phyloP scores from a whole-genome alignment of 2,888 invertebrate genomes.

The Drosophila trichaetosa region DNA sequence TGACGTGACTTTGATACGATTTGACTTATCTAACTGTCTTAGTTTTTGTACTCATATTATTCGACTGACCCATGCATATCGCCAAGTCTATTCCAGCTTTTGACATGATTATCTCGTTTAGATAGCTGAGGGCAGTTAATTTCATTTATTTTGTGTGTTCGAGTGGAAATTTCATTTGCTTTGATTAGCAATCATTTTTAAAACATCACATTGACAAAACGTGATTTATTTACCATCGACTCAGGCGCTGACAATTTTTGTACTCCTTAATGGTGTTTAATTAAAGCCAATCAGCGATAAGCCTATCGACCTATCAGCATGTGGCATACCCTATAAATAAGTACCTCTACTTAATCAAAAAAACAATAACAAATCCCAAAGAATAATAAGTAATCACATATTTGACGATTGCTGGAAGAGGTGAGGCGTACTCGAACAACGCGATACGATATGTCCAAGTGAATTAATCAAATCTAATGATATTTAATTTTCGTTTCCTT shows the following conservation, averaged over 20 bases:
- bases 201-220: slow-evolving; percentile 78
- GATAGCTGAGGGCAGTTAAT: slow-evolving; percentile 68
- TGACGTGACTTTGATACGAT: slow-evolving; percentile 48
- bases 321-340: slow-evolving; percentile 58
- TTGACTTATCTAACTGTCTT: slow-evolving; percentile 27
- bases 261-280: slow-evolving; percentile 78
- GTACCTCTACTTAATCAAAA: slow-evolving; percentile 62
- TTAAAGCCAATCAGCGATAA: slow-evolving; percentile 79
- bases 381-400: slow-evolving; percentile 31
- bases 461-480: slow-evolving; percentile 79
- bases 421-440: slow-evolving; percentile 33
- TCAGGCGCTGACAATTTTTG: slow-evolving; percentile 68
- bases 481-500: slow-evolving; percentile 69
- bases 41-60: slow-evolving; percentile 29
- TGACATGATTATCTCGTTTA: slow-evolving; percentile 68
- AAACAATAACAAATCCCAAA: background rate
- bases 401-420: slow-evolving; percentile 35
- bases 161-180: slow-evolving; percentile 52
- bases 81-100: slow-evolving; percentile 18
- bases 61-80: slow-evolving; percentile 52
- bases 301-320: slow-evolving; percentile 68
- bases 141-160: slow-evolving; percentile 66
- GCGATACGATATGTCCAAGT: slow-evolving; percentile 69
- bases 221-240: slow-evolving; percentile 60
- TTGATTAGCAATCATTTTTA: slow-evolving; percentile 66